Evolutionary conservation across 1,140 invertebrate species (phyloP), one percentile per base, ranked within the genome.

Genomic region (Cherax quadricarinatus): DNA sequence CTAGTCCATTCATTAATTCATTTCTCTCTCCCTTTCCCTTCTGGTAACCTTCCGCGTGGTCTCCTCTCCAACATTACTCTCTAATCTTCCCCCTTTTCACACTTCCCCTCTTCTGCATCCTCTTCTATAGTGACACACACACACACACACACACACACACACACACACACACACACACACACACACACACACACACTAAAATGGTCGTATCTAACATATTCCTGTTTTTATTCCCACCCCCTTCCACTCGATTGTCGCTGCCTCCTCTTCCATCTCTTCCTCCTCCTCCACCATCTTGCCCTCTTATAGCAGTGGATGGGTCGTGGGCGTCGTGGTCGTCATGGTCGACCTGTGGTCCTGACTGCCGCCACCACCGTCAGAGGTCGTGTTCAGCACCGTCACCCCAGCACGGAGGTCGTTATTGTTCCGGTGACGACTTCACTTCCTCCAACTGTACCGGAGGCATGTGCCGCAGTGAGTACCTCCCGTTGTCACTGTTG

Each of bases 351-450:
- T 95, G 95, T 92, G 94, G 94, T 3, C 93, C 94, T 14, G 95
- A 95, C 12, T 96, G 62, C 97, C 97, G 97, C 24, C 94, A 95
- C 93, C 94, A 93, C 18, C 94, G 95, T 14, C 91, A 92, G 7
- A 90, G 95, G 62, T 93, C 92, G 0, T 96, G 95, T 92, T 94
- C 94, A 5, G 95, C 94, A 84, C 95, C 95, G 1, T 92, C 94
- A 48, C 95, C 95, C 10, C 93, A 94, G 66, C 94, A 94, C 86
- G 95, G 95, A 48, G 95, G 95, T 6, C 93, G 94, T 78, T 87
- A 93, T 10, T 95, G 95, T 86, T 87, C 94, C 30, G 95, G 95
- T 4, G 88, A 93, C 62, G 94, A 94, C 94, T 96, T 92, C 84
- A 51, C 84, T 18, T 81, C 84, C 7, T 21, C 75, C 62, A 86